phyloP scores from a whole-genome alignment of 2,113 vertebrate genomes.

The Hemicordylus capensis region DNA sequence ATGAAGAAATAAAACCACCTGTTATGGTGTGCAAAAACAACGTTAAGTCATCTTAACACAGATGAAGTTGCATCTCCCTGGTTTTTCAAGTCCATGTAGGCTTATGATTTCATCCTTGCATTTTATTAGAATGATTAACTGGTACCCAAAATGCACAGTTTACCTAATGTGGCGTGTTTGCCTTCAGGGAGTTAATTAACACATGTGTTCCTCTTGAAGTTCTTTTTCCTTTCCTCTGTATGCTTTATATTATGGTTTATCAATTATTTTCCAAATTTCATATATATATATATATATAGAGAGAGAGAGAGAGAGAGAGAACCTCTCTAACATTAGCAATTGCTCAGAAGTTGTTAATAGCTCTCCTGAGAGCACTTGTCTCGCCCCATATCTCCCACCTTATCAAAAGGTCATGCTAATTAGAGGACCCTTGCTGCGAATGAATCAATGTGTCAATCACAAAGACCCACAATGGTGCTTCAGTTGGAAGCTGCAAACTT shows the following conservation, averaged over 20 bases:
- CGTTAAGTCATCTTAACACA: conserved; percentile 36
- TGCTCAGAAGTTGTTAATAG: conserved; percentile 78
- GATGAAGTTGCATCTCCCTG: neutral
- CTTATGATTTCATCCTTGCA: neutral
- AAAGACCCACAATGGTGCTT: conserved; percentile 60
- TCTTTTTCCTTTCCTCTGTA: conserved; percentile 45
- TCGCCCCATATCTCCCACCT: conserved; percentile 72
- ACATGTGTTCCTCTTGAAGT: conserved; percentile 43
- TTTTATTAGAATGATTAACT: conserved; percentile 36
- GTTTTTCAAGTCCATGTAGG: neutral
- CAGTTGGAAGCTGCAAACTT: conserved; percentile 46
- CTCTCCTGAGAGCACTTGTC: conserved; percentile 78
- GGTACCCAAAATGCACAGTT: conserved; percentile 32
- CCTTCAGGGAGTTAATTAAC: conserved; percentile 59
- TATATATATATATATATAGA: conserved; percentile 59
- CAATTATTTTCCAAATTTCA: conserved; percentile 74
- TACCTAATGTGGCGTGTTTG: conserved; percentile 38
- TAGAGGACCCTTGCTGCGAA: conserved; percentile 74
- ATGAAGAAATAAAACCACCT: conserved; percentile 58
- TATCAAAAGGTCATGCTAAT: conserved; percentile 82
- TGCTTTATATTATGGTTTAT: conserved; percentile 65
- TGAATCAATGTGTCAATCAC: conserved; percentile 75
- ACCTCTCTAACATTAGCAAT: conserved; percentile 72
- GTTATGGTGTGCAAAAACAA: conserved; percentile 32
- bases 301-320: conserved; percentile 32